Evolutionary conservation across 1,140 invertebrate genomes (phyloP).

Genomic region (Monomorium pharaonis): DNA sequence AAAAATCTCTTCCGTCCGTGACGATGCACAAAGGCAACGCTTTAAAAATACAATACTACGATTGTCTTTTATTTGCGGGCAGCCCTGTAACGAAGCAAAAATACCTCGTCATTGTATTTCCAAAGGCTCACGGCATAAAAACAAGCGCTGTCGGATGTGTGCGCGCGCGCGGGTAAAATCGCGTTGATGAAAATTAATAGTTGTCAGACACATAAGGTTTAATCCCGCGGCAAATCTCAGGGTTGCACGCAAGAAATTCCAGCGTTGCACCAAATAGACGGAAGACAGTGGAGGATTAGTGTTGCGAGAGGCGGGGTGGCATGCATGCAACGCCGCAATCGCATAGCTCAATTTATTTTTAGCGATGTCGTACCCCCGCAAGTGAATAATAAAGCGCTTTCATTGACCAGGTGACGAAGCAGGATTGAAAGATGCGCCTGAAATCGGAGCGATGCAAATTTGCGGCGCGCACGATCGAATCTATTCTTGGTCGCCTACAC

Average conservation of each 20-base stretch:
- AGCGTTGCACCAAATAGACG: slow-evolving; percentile 2
- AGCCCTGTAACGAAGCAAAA: neutral
- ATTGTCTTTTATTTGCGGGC: slow-evolving; percentile 19
- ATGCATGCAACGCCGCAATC: neutral
- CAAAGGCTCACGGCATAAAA: slow-evolving; percentile 1
- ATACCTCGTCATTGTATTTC: neutral
- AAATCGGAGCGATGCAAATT: slow-evolving; percentile 27
- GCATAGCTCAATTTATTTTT: slow-evolving; percentile 28
- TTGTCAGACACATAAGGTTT: slow-evolving; percentile 18
- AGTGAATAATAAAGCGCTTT: slow-evolving; percentile 8
- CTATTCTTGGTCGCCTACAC: slow-evolving; percentile 35
- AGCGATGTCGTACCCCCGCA: slow-evolving; percentile 5
- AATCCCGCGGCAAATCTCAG: slow-evolving; percentile 5
- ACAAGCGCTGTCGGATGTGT: neutral
- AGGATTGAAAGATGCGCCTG: slow-evolving; percentile 30
- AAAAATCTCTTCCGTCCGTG: neutral
- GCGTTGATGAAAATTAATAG: slow-evolving; percentile 51
- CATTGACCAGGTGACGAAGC: slow-evolving; percentile 38
- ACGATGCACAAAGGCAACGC: slow-evolving; percentile 1
- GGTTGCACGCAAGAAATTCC: neutral
- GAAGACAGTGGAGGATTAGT: neutral
- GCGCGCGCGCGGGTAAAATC: neutral
- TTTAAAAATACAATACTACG: slow-evolving; percentile 25
- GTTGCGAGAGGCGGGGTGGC: neutral
- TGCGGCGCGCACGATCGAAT: slow-evolving; percentile 28